Conservation (phyloP, 2,797 vertebrate species). For the Onychomys leucogaster region DNA sequence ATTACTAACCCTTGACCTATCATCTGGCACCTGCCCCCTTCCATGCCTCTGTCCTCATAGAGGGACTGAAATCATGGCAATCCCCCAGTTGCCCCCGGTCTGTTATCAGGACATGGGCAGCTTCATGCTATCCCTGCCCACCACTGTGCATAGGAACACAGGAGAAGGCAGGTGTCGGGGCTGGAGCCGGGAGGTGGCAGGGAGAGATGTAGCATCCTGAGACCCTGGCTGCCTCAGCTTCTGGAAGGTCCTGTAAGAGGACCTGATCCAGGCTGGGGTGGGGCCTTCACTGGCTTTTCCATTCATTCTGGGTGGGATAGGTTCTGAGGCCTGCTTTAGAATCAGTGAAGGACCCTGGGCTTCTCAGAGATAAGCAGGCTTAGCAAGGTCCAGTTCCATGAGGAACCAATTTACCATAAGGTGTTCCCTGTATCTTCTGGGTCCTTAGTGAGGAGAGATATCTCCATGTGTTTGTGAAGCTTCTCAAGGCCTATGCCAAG, state of each 20-base stretch:
- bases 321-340: neutral
- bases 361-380: neutral
- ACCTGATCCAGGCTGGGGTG: neutral
- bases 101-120: neutral
- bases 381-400: too few species aligned
- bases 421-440: neutral
- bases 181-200: too few species aligned
- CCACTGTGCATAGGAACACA: neutral
- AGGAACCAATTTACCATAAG: neutral
- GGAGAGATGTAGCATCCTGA: neutral
- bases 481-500: neutral
- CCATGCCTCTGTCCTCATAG: neutral
- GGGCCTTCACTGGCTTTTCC: neutral
- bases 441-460: neutral
- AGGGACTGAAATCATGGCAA: neutral
- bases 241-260: neutral
- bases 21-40: neutral
- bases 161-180: neutral
- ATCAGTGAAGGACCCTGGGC: too few species aligned
- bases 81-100: fast-evolving
- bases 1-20: neutral
- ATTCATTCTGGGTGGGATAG: neutral
- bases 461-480: neutral
- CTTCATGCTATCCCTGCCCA: neutral
- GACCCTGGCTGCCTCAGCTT: neutral